phyloP scores from a whole-genome alignment of 2,113 vertebrate genomes.

The Pyxicephalus adspersus region DNA sequence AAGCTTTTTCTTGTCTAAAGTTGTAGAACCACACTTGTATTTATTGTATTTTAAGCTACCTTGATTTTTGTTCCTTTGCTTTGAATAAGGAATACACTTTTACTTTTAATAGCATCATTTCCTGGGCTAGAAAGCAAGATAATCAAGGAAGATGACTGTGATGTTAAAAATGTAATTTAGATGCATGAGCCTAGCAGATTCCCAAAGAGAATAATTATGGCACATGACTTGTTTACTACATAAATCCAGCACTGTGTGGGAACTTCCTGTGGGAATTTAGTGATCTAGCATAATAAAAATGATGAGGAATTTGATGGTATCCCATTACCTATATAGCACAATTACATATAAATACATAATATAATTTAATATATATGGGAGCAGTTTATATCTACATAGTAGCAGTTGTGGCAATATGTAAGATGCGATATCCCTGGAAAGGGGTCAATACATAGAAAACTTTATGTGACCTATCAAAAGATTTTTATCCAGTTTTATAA shows the following conservation, averaged over 20 bases:
- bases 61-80: no score
- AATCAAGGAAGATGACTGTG: background rate
- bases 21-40: no score
- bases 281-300: background rate
- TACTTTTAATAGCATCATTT: background rate
- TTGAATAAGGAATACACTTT: background rate
- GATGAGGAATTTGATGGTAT: background rate
- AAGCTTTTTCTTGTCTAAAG: no score
- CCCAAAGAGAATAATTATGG: background rate
- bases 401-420: no score
- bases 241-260: constrained; percentile 5
- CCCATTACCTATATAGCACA: background rate
- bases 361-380: background rate
- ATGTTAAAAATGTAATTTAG: constrained; percentile 6
- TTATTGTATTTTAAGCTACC: no score
- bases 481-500: no score
- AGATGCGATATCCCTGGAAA: no score
- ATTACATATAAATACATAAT: background rate
- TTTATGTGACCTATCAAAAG: no score
- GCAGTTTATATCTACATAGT: background rate
- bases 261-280: constrained; percentile 3
- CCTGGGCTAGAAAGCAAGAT: background rate
- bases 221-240: background rate
- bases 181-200: background rate
- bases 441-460: no score